Percentiles rank a stretch among this genome's conserved stretches.
Conservation (phyloP, 2,797 vertebrate genomes). For the Pseudocheirus occidentalis region DNA sequence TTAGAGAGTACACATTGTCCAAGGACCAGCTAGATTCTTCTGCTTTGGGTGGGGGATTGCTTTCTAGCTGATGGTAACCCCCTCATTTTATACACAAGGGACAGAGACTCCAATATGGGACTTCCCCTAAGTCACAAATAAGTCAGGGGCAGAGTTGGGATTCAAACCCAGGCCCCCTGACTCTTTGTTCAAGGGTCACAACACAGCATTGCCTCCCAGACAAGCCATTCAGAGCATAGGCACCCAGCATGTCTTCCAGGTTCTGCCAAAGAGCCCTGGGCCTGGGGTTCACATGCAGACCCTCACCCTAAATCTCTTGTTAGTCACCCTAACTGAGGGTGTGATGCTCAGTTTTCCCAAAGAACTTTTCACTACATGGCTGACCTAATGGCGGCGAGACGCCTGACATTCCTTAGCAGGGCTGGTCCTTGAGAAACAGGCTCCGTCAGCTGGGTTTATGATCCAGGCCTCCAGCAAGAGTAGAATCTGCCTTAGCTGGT, state of each 20-base stretch:
- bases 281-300: background rate
- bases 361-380: background rate
- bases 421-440: background rate
- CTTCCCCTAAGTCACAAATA: background rate
- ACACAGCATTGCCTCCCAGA: background rate
- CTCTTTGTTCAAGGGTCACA: background rate
- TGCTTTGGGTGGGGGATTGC: background rate
- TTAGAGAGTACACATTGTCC: background rate
- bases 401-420: background rate
- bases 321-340: background rate
- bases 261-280: background rate
- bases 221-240: background rate
- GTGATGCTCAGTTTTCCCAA: background rate
- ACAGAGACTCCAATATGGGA: background rate
- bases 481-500: background rate
- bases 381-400: no score
- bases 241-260: background rate
- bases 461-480: background rate
- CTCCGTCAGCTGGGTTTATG: background rate
- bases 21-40: background rate
- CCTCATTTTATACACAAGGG: background rate
- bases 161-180: background rate
- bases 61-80: background rate
- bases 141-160: background rate
- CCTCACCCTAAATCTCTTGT: background rate